phyloP scores from a whole-genome alignment of 1,140 invertebrate genomes.

The Lepidurus couesii region DNA sequence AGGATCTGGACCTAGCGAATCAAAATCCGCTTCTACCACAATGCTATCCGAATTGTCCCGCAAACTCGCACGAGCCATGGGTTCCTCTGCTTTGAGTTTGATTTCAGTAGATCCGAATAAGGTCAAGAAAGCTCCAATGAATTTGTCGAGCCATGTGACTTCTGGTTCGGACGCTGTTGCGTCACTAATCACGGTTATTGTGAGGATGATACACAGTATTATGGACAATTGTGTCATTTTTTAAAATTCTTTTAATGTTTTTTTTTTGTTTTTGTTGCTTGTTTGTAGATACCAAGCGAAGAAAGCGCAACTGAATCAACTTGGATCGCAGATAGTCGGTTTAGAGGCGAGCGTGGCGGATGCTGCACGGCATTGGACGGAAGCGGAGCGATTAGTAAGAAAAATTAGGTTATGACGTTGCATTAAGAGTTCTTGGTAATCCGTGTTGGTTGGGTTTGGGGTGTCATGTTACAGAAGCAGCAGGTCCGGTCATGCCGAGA shows the following conservation, averaged over 20 bases:
- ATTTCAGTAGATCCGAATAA: neutral
- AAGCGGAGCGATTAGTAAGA: neutral
- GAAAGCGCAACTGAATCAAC: neutral
- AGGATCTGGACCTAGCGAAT: neutral
- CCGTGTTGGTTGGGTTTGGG: neutral
- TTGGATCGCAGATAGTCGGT: neutral
- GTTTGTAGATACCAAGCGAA: neutral
- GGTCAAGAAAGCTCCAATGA: neutral
- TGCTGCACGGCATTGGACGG: conserved; percentile 12
- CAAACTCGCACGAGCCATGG: neutral
- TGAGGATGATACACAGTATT: neutral
- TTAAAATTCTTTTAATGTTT: neutral
- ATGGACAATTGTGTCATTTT: neutral
- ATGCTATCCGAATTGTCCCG: neutral
- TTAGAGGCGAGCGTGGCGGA: conserved; percentile 16
- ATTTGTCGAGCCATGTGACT: neutral
- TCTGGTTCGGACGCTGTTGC: neutral
- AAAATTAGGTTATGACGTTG: neutral
- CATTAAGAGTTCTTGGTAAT: neutral
- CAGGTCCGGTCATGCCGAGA: neutral
- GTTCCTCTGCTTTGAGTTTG: neutral
- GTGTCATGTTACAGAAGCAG: neutral
- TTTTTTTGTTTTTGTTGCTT: neutral
- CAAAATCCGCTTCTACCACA: neutral
- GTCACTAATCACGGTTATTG: neutral